A percentile compares a stretch with the other conserved stretches of the same genome.
These are phyloP conservation scores for Gadus chalcogrammus DNA, from an alignment of 2,113 vertebrate genomes.

Conservation along the genomic window DNA sequence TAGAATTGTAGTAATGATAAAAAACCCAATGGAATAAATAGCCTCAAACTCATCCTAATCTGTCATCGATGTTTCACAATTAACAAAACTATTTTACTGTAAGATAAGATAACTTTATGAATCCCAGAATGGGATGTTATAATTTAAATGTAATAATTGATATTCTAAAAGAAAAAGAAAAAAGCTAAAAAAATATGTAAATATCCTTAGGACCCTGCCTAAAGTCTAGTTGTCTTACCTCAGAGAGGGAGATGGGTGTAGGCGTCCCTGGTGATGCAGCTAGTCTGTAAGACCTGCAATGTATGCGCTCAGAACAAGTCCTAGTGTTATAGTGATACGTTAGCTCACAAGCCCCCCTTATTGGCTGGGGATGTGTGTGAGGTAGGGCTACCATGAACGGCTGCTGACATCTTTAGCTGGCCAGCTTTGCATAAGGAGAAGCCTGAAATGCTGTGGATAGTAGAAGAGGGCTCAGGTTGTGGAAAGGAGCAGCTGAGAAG, in stretches of 20 bases:
- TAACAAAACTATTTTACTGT: no score
- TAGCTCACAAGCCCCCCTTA: constrained; percentile 75
- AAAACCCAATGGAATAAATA: no score
- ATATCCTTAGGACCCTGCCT: no score
- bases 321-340: constrained; percentile 83
- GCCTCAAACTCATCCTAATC: no score
- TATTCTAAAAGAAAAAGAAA: no score
- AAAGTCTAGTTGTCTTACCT: constrained; percentile 72
- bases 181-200: not conserved
- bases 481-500: constrained; percentile 71
- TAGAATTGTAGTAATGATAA: no score
- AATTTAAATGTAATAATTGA: no score
- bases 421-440: constrained; percentile 67
- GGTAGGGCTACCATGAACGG: not conserved
- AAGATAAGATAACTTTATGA: no score
- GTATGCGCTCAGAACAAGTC: constrained; percentile 60
- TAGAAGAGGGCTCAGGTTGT: constrained; percentile 72
- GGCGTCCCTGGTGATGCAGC: constrained; percentile 70
- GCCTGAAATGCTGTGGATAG: constrained; percentile 67
- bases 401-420: not conserved
- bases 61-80: no score
- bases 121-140: no score
- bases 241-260: constrained; percentile 60
- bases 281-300: constrained; percentile 64
- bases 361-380: constrained; percentile 69